Evolutionary conservation across 64 coral and sea anemone species (phyloP).

Genomic region (Pocillopora verrucosa): DNA sequence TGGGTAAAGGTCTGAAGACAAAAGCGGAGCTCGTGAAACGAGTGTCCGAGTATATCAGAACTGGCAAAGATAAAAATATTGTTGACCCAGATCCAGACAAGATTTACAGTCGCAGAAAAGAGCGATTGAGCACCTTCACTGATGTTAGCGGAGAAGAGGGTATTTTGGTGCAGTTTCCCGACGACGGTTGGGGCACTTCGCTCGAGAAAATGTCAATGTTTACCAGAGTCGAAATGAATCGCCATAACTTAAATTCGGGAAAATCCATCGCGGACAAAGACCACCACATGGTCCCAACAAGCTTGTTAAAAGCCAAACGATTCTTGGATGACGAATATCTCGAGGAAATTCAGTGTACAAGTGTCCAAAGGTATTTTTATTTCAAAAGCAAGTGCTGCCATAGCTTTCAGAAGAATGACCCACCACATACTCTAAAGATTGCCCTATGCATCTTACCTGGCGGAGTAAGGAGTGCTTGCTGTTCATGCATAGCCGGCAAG

Average conservation of each 20-base stretch:
- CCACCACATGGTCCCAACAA: constrained; percentile 49
- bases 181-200: constrained; percentile 20
- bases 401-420: constrained; percentile 48
- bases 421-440: constrained; percentile 51
- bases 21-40: no score
- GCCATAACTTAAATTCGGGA: constrained; percentile 34
- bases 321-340: constrained; percentile 61
- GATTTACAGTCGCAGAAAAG: no score
- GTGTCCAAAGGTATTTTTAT: constrained; percentile 44
- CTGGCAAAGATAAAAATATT: no score
- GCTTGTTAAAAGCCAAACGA: constrained; percentile 35
- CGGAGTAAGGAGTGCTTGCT: constrained; percentile 42
- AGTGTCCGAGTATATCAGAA: no score
- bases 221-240: constrained; percentile 48
- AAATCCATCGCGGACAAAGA: constrained; percentile 43
- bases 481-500: constrained; percentile 42
- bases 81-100: no score
- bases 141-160: no score
- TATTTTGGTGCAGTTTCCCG: constrained; percentile 41
- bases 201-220: constrained; percentile 67
- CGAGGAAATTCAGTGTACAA: constrained; percentile 28
- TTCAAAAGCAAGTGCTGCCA: constrained; percentile 37
- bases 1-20: no score
- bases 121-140: no score
- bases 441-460: constrained; percentile 32